These are phyloP conservation scores for Malthinus seriepunctatus DNA, from an alignment of 2,888 invertebrate species.

Conservation along the genomic window DNA sequence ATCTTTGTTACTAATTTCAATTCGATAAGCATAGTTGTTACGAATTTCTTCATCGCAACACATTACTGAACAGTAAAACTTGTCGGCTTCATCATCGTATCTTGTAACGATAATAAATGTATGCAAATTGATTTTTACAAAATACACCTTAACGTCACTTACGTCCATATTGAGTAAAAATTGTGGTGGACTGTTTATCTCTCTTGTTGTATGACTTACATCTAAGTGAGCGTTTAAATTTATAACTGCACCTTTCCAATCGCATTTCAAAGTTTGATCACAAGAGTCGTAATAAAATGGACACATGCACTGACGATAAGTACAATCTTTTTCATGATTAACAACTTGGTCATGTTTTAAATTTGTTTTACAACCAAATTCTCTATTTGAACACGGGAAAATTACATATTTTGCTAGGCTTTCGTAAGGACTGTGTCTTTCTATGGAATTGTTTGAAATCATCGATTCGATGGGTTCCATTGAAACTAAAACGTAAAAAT, in stretches of 20 bases:
- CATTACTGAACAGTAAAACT: no score
- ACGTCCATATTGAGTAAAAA: slow-evolving; percentile 8
- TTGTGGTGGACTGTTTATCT: neutral
- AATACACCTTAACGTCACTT: slow-evolving; percentile 29
- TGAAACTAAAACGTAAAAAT: neutral
- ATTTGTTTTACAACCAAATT: slow-evolving; percentile 38
- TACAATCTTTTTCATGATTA: slow-evolving; percentile 39
- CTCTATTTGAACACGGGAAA: slow-evolving; percentile 41
- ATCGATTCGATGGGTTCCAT: neutral
- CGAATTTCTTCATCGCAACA: slow-evolving; percentile 5
- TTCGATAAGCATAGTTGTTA: slow-evolving; percentile 23
- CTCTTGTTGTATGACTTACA: no score
- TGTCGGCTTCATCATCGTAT: no score
- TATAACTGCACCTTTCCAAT: slow-evolving; percentile 38
- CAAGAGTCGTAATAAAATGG: slow-evolving; percentile 25
- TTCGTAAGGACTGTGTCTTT: slow-evolving; percentile 21
- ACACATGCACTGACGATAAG: slow-evolving; percentile 35
- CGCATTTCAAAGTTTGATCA: slow-evolving; percentile 31
- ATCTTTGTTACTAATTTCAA: slow-evolving; percentile 26
- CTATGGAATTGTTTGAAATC: slow-evolving; percentile 10
- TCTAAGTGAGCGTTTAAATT: slow-evolving; percentile 43
- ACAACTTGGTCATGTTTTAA: slow-evolving; percentile 32
- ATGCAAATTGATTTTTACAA: slow-evolving; percentile 39
- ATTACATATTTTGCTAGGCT: slow-evolving; percentile 20
- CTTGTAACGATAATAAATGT: no score